Percentiles rank a stretch among this genome's conserved stretches.
These are phyloP conservation scores for Otis tarda DNA, from an alignment of 2,113 vertebrate genomes.

Conservation along the genomic window DNA sequence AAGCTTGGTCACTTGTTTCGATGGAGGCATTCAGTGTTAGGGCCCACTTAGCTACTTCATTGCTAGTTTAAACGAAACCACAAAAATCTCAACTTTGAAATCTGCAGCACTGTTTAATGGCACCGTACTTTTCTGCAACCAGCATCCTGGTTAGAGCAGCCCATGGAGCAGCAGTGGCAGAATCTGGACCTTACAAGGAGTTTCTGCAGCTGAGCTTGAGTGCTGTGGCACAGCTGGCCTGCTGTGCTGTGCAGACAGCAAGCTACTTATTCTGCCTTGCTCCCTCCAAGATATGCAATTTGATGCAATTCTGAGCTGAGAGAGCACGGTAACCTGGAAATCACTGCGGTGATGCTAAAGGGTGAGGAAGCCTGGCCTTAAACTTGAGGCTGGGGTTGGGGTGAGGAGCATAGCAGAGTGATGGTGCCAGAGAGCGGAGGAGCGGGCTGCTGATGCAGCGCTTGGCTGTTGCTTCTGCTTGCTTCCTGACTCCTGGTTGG, in stretches of 20 bases:
- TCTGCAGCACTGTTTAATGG: background rate
- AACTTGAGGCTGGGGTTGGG: background rate
- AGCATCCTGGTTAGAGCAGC: background rate
- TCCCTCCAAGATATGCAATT: rapidly evolving
- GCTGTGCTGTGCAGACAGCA: background rate
- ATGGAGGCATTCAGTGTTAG: background rate
- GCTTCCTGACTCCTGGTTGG: background rate
- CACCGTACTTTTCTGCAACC: background rate
- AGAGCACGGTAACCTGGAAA: background rate
- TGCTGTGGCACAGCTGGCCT: background rate
- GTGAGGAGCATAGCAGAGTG: background rate
- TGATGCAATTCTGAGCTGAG: background rate
- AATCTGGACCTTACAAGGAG: background rate
- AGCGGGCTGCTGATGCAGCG: background rate
- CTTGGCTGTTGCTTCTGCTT: background rate
- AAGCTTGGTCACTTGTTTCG: background rate
- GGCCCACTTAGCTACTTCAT: background rate
- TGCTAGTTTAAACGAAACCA: background rate
- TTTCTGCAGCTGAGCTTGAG: background rate
- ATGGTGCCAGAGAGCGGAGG: background rate
- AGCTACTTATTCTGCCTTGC: background rate
- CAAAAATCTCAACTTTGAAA: background rate
- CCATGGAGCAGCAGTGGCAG: background rate
- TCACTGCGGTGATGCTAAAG: background rate
- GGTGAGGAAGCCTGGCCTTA: background rate